Conservation (phyloP, 2,113 vertebrate genomes). For the Ochotona curzoniae region DNA sequence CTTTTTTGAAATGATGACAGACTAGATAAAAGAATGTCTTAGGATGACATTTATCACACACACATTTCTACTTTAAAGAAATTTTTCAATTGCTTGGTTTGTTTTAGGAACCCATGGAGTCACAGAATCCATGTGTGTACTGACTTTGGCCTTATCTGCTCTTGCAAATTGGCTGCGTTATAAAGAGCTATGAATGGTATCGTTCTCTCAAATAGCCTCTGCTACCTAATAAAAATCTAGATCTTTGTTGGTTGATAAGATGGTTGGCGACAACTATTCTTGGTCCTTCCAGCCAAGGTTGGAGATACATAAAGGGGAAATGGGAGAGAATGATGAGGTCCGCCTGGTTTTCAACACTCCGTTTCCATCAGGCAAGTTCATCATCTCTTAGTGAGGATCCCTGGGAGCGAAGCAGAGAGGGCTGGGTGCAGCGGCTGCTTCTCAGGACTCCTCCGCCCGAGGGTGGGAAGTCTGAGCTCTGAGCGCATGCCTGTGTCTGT, state of each 20-base stretch:
- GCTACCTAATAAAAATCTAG: neutral
- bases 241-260: conserved; percentile 26
- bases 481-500: fast-evolving
- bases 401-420: neutral
- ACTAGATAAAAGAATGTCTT: neutral
- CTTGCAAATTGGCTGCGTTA: neutral
- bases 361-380: neutral
- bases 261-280: conserved; percentile 48
- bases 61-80: neutral
- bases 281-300: conserved; percentile 32
- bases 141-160: neutral
- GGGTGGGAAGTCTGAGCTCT: neutral
- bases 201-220: neutral
- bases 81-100: neutral
- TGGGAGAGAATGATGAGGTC: neutral
- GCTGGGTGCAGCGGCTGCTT: too few relatives aligned
- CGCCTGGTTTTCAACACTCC: neutral
- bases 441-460: too few relatives aligned
- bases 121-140: neutral
- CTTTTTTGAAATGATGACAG: neutral
- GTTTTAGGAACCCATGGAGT: neutral
- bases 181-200: neutral
- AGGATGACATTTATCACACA: neutral
- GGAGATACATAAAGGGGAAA: neutral
- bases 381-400: neutral